These are phyloP conservation scores for Slavum lentiscoides DNA, from an alignment of 2,888 invertebrate genomes.

Conservation along the genomic window DNA sequence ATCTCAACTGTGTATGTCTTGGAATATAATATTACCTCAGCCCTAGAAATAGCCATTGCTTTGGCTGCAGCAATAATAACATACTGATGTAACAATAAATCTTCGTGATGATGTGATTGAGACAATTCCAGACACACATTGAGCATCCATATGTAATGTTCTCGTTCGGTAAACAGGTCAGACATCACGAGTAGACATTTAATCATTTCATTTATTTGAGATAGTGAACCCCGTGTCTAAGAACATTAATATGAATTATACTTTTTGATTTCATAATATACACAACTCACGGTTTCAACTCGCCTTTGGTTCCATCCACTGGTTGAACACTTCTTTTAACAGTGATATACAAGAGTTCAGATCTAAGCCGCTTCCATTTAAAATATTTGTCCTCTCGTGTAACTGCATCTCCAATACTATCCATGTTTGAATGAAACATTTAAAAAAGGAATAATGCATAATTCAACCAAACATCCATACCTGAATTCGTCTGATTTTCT, in stretches of 20 bases:
- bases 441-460: not conserved
- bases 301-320: constrained; percentile 65
- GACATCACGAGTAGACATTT: constrained; percentile 73
- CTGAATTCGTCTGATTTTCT: constrained; percentile 17
- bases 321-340: constrained; percentile 85
- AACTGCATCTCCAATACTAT: constrained; percentile 17
- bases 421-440: not conserved
- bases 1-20: not conserved
- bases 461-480: constrained; percentile 9
- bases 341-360: constrained; percentile 91
- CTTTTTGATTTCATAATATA: not conserved
- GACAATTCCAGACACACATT: constrained; percentile 71
- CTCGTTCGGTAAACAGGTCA: constrained; percentile 74
- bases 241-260: not conserved
- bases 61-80: constrained; percentile 71
- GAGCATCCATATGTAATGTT: constrained; percentile 80
- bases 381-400: constrained; percentile 59
- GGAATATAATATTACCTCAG: constrained; percentile 2
- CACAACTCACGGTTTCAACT: constrained; percentile 60
- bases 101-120: constrained; percentile 71
- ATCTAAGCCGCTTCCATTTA: constrained; percentile 73
- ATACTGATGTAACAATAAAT: constrained; percentile 76
- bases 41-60: constrained; percentile 68
- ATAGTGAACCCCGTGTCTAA: constrained; percentile 58
- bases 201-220: constrained; percentile 64